Conservation (phyloP, 1,140 invertebrate species). For the Drosophila repleta region DNA sequence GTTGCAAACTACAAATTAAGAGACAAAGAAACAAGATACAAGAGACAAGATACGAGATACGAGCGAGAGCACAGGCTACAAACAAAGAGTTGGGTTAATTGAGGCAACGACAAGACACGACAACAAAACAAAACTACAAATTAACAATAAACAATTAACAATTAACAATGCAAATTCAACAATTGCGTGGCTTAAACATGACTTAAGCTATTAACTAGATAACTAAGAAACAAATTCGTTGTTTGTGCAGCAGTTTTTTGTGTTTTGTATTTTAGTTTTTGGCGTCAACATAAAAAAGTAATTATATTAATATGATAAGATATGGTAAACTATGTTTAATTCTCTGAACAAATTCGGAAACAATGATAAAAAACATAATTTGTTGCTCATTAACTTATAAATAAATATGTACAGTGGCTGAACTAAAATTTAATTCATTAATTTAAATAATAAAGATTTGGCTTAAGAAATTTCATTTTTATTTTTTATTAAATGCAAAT, state of each 20-base stretch:
- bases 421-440: too few relatives aligned
- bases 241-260: slow-evolving; percentile 28
- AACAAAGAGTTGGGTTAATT: slow-evolving; percentile 39
- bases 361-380: background rate
- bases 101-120: slow-evolving; percentile 47
- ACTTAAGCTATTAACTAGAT: slow-evolving; percentile 28
- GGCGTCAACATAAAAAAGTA: slow-evolving; percentile 7
- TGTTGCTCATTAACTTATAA: background rate
- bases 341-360: slow-evolving; percentile 1
- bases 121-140: slow-evolving; percentile 52
- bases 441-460: background rate
- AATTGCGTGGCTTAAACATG: slow-evolving; percentile 33
- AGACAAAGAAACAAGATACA: slow-evolving; percentile 31
- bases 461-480: too few relatives aligned
- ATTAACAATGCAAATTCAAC: slow-evolving; percentile 30
- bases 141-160: slow-evolving; percentile 33
- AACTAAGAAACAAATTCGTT: slow-evolving; percentile 24
- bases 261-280: slow-evolving; percentile 26
- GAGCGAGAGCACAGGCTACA: slow-evolving; percentile 23
- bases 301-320: slow-evolving; percentile 11
- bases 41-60: slow-evolving; percentile 18
- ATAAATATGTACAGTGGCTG: slow-evolving; percentile 19
- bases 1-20: slow-evolving; percentile 29
- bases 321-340: background rate
- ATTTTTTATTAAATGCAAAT: slow-evolving; percentile 49